A percentile compares a stretch with the other conserved stretches of the same genome.
Evolutionary conservation across 2,113 vertebrate species (phyloP).

Genomic region (Erythrocercus mccallii): DNA sequence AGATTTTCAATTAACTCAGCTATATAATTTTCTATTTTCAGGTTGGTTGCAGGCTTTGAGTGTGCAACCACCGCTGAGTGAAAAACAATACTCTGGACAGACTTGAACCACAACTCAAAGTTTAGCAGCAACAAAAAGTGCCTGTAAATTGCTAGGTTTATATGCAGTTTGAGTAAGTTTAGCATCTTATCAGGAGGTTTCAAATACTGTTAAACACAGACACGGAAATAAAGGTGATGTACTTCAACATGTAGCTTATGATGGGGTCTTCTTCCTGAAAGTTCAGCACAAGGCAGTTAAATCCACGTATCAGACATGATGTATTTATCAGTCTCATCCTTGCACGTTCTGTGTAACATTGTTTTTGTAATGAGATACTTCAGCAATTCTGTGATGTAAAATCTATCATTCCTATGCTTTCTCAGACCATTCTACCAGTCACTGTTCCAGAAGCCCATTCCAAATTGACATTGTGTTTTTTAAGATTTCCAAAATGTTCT

Average conservation of each 20-base stretch:
- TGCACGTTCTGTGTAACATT: background rate
- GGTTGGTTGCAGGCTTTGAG: slow-evolving; percentile 27
- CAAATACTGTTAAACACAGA: background rate
- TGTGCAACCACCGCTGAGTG: slow-evolving; percentile 12
- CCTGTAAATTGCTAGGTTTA: background rate
- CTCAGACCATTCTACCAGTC: background rate
- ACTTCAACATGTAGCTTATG: background rate
- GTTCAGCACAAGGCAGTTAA: background rate
- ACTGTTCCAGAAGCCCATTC: background rate
- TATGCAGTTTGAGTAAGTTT: background rate
- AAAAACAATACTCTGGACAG: slow-evolving; percentile 43
- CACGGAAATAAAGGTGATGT: background rate
- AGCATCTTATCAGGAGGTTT: background rate
- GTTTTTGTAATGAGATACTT: background rate
- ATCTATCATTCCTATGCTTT: background rate
- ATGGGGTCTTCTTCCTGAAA: background rate
- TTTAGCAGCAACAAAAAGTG: background rate
- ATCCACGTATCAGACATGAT: background rate
- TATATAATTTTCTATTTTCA: slow-evolving; percentile 57
- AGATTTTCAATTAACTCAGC: slow-evolving; percentile 64
- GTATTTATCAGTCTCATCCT: background rate
- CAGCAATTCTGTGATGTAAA: background rate
- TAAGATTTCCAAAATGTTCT: background rate
- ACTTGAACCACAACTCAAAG: slow-evolving; percentile 2
- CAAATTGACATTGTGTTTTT: background rate